These are phyloP conservation scores for Liopterus haemorrhoidalis DNA, from an alignment of 2,888 invertebrate species.

Conservation along the genomic window DNA sequence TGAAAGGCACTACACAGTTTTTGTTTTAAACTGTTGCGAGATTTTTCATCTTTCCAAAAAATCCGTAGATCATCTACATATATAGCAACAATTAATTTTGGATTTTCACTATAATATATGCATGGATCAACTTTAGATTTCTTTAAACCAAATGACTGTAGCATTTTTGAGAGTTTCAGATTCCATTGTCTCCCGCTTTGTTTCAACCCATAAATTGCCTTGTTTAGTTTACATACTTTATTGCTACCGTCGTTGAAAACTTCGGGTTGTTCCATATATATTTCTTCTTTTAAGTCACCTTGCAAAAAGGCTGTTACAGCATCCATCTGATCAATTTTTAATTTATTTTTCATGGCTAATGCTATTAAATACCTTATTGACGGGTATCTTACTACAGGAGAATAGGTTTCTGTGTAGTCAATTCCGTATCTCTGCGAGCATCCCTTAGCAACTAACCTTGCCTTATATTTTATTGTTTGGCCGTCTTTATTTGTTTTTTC, in stretches of 20 bases:
- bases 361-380: constrained; percentile 26
- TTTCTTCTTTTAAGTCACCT: constrained; percentile 1
- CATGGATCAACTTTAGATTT: constrained; percentile 27
- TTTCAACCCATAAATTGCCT: constrained; percentile 31
- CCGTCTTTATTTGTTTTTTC: constrained; percentile 1
- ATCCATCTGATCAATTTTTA: constrained; percentile 15
- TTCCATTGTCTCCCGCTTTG: constrained; percentile 31
- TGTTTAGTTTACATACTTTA: constrained; percentile 28
- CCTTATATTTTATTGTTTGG: neutral
- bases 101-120: constrained; percentile 21
- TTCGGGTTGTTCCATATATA: constrained; percentile 16
- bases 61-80: constrained; percentile 31
- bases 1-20: constrained; percentile 13
- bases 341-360: constrained; percentile 15
- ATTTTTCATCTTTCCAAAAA: constrained; percentile 17
- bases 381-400: constrained; percentile 10
- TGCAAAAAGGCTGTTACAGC: constrained; percentile 4
- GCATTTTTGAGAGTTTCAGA: constrained; percentile 21
- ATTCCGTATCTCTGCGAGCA: constrained; percentile 12
- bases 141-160: constrained; percentile 14
- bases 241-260: constrained; percentile 13
- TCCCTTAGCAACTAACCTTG: constrained; percentile 15
- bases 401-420: constrained; percentile 11
- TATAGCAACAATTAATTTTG: constrained; percentile 24
- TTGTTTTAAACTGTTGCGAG: constrained; percentile 6